Conservation (phyloP, 2,888 invertebrate genomes). For the Cryptus armator region DNA sequence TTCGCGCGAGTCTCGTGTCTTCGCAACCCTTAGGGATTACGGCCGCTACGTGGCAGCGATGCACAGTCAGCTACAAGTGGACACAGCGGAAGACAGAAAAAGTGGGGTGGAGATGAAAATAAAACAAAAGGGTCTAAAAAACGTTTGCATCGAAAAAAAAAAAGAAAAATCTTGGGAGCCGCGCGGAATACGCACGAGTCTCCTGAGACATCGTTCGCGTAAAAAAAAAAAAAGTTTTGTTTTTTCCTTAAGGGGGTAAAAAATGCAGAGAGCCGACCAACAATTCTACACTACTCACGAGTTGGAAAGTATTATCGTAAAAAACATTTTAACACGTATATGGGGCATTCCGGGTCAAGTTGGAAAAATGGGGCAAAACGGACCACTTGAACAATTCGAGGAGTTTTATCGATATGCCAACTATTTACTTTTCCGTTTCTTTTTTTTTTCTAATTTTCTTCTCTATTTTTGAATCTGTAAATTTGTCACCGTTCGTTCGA, state of each 20-base stretch:
- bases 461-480: too few relatives aligned
- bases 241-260: not conserved
- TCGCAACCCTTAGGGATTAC: not conserved
- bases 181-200: slow-evolving; percentile 20
- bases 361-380: too few relatives aligned
- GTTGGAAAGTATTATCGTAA: too few relatives aligned
- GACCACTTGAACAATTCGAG: too few relatives aligned
- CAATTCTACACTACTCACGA: not conserved
- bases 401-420: too few relatives aligned
- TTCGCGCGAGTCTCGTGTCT: not conserved
- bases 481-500: too few relatives aligned
- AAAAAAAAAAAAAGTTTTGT: slow-evolving; percentile 13
- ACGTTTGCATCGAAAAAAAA: slow-evolving; percentile 31
- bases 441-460: too few relatives aligned
- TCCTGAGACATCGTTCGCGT: slow-evolving; percentile 46
- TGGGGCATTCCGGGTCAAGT: too few relatives aligned
- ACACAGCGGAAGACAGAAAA: not conserved
- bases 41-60: not conserved
- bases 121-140: not conserved
- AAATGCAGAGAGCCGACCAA: not conserved
- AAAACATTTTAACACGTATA: too few relatives aligned
- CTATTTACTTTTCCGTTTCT: too few relatives aligned
- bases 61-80: not conserved
- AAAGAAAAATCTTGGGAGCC: not conserved
- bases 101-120: not conserved